phyloP scores from a whole-genome alignment of 1,140 invertebrate species.

The Rhopalosiphum maidis region DNA sequence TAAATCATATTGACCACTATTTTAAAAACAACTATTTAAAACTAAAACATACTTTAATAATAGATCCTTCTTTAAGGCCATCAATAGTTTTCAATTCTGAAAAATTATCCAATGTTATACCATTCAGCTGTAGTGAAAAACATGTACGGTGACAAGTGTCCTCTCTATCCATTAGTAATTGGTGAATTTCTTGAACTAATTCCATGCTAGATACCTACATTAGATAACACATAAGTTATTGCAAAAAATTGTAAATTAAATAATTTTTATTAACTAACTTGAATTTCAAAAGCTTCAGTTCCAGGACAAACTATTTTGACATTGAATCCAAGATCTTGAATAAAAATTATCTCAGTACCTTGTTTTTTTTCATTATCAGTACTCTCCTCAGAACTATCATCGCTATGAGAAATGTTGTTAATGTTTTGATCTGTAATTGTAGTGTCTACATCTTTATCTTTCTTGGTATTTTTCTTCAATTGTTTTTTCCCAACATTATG shows the following conservation, averaged over 20 bases:
- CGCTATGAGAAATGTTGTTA: constrained; percentile 63
- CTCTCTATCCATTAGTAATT: constrained; percentile 95
- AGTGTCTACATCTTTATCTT: neutral
- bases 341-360: constrained; percentile 84
- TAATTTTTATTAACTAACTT: constrained; percentile 67
- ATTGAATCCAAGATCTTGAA: constrained; percentile 92
- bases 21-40: neutral
- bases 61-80: constrained; percentile 91
- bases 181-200: constrained; percentile 98
- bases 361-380: constrained; percentile 68
- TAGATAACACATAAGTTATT: neutral
- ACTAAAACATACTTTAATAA: constrained; percentile 78
- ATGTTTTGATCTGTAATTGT: constrained; percentile 56
- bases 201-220: constrained; percentile 93
- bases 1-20: neutral
- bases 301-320: constrained; percentile 90
- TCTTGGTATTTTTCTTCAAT: constrained; percentile 58
- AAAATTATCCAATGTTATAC: constrained; percentile 94
- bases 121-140: constrained; percentile 95
- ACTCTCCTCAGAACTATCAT: constrained; percentile 63
- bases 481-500: constrained; percentile 65
- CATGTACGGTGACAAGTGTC: constrained; percentile 98
- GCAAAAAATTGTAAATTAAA: neutral
- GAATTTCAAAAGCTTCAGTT: constrained; percentile 89
- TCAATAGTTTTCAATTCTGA: constrained; percentile 96